Evolutionary conservation across 2,113 vertebrate genomes (phyloP).

Genomic region (Ochotona curzoniae): DNA sequence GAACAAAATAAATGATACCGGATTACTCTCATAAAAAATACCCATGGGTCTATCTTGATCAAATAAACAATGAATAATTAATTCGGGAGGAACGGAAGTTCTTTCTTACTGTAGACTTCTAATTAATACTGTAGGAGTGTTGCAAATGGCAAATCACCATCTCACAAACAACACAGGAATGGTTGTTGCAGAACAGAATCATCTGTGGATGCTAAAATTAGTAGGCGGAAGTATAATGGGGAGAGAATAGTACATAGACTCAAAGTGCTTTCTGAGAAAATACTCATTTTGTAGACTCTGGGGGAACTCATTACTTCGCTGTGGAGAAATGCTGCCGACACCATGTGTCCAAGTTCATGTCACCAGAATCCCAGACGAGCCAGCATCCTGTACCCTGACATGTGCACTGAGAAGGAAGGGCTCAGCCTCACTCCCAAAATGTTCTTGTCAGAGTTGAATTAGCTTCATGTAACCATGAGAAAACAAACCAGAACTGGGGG

Average conservation of each 20-base stretch:
- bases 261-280: background rate
- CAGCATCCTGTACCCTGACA: accelerated
- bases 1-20: conserved; percentile 33
- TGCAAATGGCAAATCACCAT: background rate
- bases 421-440: background rate
- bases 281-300: background rate
- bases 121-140: background rate
- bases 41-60: background rate
- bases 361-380: background rate
- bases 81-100: background rate
- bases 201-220: conserved; percentile 8
- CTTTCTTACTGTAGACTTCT: background rate
- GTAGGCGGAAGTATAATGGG: background rate
- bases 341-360: background rate
- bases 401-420: background rate
- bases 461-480: background rate
- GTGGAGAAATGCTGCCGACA: background rate
- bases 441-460: background rate
- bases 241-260: conserved; percentile 3
- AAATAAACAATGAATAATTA: conserved; percentile 40
- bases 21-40: conserved; percentile 25
- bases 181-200: background rate
- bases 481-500: background rate
- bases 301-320: background rate
- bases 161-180: background rate